Evolutionary conservation across 2,888 invertebrate genomes (phyloP).

Genomic region (Zygogramma bicolorata): DNA sequence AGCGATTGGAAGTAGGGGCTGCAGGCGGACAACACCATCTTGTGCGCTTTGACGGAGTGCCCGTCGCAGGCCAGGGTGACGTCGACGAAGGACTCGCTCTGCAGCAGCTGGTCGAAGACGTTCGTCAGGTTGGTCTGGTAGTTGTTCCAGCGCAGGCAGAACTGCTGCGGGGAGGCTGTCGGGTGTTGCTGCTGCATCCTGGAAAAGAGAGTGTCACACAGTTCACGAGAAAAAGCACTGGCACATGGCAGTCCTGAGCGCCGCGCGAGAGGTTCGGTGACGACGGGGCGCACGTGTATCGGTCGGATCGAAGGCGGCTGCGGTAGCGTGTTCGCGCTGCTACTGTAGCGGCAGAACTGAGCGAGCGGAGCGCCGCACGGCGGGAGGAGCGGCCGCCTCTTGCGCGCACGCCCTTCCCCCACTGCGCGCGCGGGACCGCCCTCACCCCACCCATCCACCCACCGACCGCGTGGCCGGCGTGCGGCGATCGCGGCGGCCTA

Average conservation of each 20-base stretch:
- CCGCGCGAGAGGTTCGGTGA: conserved; percentile 18
- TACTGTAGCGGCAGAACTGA: conserved; percentile 44
- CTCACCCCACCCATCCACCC: conserved; percentile 64
- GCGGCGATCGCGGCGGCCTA: conserved; percentile 63
- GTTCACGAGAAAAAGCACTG: conserved; percentile 53
- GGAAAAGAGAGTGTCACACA: conserved; percentile 58
- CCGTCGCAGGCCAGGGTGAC: conserved; percentile 94
- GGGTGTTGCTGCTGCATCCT: conserved; percentile 68
- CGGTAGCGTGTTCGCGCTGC: conserved; percentile 49
- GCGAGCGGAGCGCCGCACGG: conserved; percentile 41
- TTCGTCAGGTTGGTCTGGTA: conserved; percentile 90
- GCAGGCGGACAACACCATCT: conserved; percentile 93
- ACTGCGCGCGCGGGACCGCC: conserved; percentile 60
- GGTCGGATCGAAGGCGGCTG: conserved; percentile 28
- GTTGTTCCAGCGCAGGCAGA: conserved; percentile 94
- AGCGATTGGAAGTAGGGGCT: conserved; percentile 93
- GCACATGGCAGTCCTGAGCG: conserved; percentile 54
- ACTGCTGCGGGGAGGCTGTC: conserved; percentile 80
- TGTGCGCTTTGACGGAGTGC: conserved; percentile 91
- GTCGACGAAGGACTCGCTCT: conserved; percentile 91
- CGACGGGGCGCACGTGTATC: conserved; percentile 57
- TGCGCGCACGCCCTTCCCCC: conserved; percentile 65
- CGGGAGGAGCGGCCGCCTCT: conserved; percentile 65
- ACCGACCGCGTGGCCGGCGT: conserved; percentile 65
- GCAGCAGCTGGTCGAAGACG: conserved; percentile 89